Conservation (phyloP, 37 sponge, comb jelly and placozoan genomes). For the Ephydatia muelleri region DNA sequence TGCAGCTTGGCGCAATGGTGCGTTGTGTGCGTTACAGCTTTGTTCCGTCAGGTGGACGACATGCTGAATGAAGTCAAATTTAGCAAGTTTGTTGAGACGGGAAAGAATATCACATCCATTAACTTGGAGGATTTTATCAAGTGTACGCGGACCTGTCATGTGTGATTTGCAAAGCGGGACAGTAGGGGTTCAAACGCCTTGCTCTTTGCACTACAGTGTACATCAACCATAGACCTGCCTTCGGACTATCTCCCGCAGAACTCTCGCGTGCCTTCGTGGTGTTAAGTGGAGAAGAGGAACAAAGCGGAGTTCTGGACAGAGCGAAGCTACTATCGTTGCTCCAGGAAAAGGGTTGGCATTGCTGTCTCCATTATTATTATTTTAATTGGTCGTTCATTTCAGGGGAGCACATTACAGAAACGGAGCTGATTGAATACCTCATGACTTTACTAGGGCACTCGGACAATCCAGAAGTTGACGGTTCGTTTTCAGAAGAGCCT, state of each 20-base stretch:
- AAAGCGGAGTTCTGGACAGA: constrained; percentile 49
- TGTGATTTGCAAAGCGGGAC: not conserved
- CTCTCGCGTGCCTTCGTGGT: constrained; percentile 73
- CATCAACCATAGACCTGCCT: constrained; percentile 94
- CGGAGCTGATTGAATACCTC: constrained; percentile 89
- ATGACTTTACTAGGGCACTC: constrained; percentile 78
- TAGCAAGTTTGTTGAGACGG: constrained; percentile 89
- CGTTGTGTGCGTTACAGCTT: too few species aligned
- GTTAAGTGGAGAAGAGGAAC: constrained; percentile 51
- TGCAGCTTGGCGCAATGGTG: not conserved
- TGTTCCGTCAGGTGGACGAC: constrained; percentile 72
- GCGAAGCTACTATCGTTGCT: constrained; percentile 65
- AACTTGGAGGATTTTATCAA: constrained; percentile 79
- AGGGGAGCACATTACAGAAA: constrained; percentile 94
- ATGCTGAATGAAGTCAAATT: constrained; percentile 98
- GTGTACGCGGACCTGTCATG: constrained; percentile 44
- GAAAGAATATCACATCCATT: constrained; percentile 64
- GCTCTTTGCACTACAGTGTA: constrained; percentile 65
- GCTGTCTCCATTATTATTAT: constrained; percentile 3
- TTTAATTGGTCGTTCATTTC: not conserved
- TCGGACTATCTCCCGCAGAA: constrained; percentile 78
- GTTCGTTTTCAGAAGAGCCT: constrained; percentile 36
- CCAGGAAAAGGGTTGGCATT: constrained; percentile 71
- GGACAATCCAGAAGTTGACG: constrained; percentile 65
- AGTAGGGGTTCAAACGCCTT: constrained; percentile 71